Percentiles rank a stretch among this genome's conserved stretches.
Evolutionary conservation across 2,113 vertebrate species (phyloP).

Genomic region (Riparia riparia): DNA sequence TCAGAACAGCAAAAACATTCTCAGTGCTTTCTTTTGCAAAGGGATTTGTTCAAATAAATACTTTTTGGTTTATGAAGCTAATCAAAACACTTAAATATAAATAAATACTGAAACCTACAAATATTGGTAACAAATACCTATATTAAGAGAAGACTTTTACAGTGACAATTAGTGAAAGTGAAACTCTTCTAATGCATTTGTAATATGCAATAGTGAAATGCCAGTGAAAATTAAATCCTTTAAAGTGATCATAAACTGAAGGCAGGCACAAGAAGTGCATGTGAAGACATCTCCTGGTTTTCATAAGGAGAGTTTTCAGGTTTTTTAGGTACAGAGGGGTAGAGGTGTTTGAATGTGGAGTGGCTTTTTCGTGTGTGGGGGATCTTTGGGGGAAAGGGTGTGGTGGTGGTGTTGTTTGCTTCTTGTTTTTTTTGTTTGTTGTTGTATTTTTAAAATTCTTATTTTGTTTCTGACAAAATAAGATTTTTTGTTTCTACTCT

Average conservation of each 20-base stretch:
- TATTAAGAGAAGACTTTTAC: not conserved
- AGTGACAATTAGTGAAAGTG: not conserved
- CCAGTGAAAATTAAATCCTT: not conserved
- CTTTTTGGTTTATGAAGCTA: not conserved
- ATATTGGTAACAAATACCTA: not conserved
- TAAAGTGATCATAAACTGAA: not conserved
- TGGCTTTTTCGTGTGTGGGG: not conserved
- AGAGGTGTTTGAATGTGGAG: not conserved
- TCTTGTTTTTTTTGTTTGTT: not conserved
- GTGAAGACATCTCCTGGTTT: not conserved
- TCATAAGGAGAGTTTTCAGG: not conserved
- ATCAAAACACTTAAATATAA: not conserved
- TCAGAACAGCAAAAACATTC: not conserved
- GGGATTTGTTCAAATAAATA: not conserved
- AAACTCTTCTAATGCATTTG: not conserved
- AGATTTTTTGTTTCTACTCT: not conserved
- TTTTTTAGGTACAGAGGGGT: not conserved
- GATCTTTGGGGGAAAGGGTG: rapidly evolving
- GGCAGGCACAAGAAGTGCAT: not conserved
- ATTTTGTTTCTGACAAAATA: not conserved
- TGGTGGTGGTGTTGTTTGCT: not conserved
- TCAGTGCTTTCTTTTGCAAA: not conserved
- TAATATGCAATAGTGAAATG: not conserved
- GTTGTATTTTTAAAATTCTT: not conserved
- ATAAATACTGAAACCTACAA: not conserved